Evolutionary conservation across 2,113 vertebrate species (phyloP).

Genomic region (Glaucomys volans): DNA sequence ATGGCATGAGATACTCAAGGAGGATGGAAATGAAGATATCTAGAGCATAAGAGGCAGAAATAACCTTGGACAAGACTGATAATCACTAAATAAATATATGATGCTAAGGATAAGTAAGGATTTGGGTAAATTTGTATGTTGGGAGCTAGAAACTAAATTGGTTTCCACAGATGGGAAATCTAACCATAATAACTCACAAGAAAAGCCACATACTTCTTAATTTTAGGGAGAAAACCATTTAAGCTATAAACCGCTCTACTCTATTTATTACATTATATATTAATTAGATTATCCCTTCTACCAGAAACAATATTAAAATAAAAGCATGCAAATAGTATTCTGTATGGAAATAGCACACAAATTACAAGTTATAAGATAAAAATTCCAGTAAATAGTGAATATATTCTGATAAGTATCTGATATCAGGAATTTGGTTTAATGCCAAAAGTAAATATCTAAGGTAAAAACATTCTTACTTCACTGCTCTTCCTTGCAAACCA

Average conservation of each 20-base stretch:
- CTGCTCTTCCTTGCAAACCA: background rate
- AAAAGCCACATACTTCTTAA: background rate
- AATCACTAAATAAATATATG: background rate
- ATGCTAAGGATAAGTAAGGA: background rate
- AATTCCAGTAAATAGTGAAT: background rate
- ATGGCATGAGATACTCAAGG: background rate
- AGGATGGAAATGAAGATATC: background rate
- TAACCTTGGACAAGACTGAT: background rate
- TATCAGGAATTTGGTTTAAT: background rate
- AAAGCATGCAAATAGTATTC: background rate
- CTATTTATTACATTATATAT: constrained; percentile 23
- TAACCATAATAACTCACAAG: background rate
- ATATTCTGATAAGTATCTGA: background rate
- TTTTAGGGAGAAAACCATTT: background rate
- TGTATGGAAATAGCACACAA: background rate
- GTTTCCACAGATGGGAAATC: background rate
- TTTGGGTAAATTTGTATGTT: background rate
- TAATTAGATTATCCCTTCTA: background rate
- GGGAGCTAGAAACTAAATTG: background rate
- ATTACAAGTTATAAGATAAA: background rate
- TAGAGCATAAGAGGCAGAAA: background rate
- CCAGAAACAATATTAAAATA: constrained; percentile 38
- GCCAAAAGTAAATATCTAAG: background rate
- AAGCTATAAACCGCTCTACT: background rate
- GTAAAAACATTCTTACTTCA: constrained; percentile 7